Evolutionary conservation across 1,140 invertebrate genomes (phyloP), one percentile per base, ranked within the genome.

Genomic region (Anagrus nilaparvatae): DNA sequence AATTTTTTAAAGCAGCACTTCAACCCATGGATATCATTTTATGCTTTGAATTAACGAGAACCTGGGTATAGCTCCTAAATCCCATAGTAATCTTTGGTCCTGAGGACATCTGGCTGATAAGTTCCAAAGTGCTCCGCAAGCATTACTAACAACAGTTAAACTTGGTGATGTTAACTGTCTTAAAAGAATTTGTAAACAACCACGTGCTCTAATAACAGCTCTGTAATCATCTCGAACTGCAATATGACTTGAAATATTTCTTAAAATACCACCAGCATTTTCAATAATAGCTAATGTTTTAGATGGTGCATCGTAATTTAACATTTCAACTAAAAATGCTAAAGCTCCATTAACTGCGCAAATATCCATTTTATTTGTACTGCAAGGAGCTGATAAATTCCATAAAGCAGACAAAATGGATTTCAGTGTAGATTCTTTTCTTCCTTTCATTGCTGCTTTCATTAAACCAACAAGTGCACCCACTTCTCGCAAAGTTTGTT

Each of bases 1-100:
- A 68, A 70, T 97, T 96, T 65, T 95, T 94, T 25, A 97, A 63
- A 3, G 93, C 90, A 5, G 90, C 91, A 48, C 86, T 85, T 13
- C 90, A 92, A 16, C 91, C 93, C 79, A 93, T 92, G 0, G 91
- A 88, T 46, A 97, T 97, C 87, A 95, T 93, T 65, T 92, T 90
- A 63, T 97, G 93, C 56, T 94, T 92, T 0, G 92, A 97, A 62
- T 96, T 87, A 25, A 93, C 87, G 1, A 97, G 69, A 58, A 61
- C 90, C 96, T 95, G 2, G 83, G 81, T 2, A 96, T 86, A 0
- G 92, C 93, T 1, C 90, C 91, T 55, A 96, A 78, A 51, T 95
- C 86, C 79, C 89, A 90, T 23, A 97, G 66, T 34, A 82, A 77
- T 41, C 82, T 77, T 55, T 97, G 93, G 65, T 97, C 93, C 50